These are phyloP conservation scores for Hirtodrosophila cameraria DNA, from an alignment of 2,888 invertebrate species.

Conservation along the genomic window DNA sequence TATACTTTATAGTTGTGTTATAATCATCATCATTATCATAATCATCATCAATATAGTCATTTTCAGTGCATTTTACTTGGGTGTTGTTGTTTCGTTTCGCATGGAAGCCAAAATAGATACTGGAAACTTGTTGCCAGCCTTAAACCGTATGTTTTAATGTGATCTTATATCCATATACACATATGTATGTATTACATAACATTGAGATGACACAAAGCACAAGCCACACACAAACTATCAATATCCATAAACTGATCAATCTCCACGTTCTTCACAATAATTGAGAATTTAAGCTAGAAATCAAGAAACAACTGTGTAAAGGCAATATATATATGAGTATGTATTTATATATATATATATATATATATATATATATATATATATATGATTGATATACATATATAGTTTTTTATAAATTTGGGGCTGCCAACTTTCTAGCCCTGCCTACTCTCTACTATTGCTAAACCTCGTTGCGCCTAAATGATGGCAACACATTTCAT, in stretches of 20 bases:
- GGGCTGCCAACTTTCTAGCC: not conserved
- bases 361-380: not conserved
- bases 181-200: slow-evolving; percentile 24
- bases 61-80: slow-evolving; percentile 39
- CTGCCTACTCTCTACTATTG: slow-evolving; percentile 3
- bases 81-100: slow-evolving; percentile 25
- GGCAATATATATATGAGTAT: slow-evolving; percentile 4
- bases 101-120: slow-evolving; percentile 56
- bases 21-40: no score
- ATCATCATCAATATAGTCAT: no score
- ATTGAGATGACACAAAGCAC: slow-evolving; percentile 53
- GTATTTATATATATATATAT: not conserved
- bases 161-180: slow-evolving; percentile 15
- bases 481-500: not conserved
- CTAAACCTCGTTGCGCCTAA: slow-evolving; percentile 2
- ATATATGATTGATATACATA: slow-evolving; percentile 9
- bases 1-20: slow-evolving; percentile 42
- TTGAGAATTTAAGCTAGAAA: slow-evolving; percentile 52
- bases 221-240: slow-evolving; percentile 45
- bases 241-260: slow-evolving; percentile 28
- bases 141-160: slow-evolving; percentile 17
- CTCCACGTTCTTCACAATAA: slow-evolving; percentile 34
- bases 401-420: not conserved
- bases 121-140: slow-evolving; percentile 19
- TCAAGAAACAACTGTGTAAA: slow-evolving; percentile 3